Base-by-base conservation (phyloP, 1,140 invertebrate species). In the Leptinotarsa lineolata region DNA sequence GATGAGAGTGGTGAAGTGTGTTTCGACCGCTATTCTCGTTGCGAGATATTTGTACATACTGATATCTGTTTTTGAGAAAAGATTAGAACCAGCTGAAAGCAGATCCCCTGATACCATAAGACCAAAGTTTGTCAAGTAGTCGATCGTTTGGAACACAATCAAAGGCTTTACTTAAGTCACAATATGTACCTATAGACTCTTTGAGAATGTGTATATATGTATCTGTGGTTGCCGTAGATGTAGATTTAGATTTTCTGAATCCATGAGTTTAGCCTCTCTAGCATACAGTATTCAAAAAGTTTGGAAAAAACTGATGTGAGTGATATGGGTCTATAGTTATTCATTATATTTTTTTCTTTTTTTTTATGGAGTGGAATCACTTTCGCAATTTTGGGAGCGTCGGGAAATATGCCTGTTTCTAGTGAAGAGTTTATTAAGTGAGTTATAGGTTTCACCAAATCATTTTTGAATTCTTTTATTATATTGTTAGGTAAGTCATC, bases 111-210 rank as follows among this genome's bases (percentile, higher is more conserved):
- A n/a, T n/a, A n/a, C n/a, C 60, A 61, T 16, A 18, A 16, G 60
- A 61, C 60, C 4, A 61, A 61, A 61, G 60, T 15, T 61, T 61
- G 60, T 61, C 8, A 12, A 61, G 18, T 61, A 61, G 21, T 61
- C 60, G n/a, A 61, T 61, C 11, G 21, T 61, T 0, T 61, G 18
- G 60, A 11, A 61, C 60, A 61, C 60, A 61, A 61, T 61, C 60
- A 20, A 61, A 61, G 21, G 60, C 22, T 24, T 3, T 24, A 24
- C 54, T 58, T 61, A 18, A 12, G 18, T 2, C 18, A 8, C 18
- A n/a, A n/a, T n/a, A n/a, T n/a, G n/a, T 61, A 6, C 11, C n/a
- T 61, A 6, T 24, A 8, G n/a, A 18, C n/a, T 18, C 4, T 6
- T 61, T 61, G 12, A 61, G 12, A 18, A 61, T 61, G 18, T 22